Evolutionary conservation across 2,888 invertebrate species (phyloP).

Genomic region (Eupithecia subfuscata): DNA sequence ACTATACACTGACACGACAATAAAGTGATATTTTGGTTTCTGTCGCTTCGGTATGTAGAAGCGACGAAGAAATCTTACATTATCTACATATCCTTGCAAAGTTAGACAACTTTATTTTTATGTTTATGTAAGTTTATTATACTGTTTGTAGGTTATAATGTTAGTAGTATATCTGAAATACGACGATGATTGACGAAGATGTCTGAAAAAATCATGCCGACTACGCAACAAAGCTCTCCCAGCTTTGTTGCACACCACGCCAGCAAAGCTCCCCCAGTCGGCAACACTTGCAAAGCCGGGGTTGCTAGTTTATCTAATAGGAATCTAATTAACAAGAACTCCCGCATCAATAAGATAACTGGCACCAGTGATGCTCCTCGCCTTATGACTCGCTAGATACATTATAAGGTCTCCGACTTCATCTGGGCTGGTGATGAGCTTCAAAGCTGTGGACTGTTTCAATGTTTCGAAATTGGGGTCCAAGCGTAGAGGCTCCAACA

Average conservation of each 20-base stretch:
- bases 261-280: not conserved
- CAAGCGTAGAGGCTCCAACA: constrained; percentile 53
- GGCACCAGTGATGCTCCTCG: constrained; percentile 47
- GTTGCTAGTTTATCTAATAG: not conserved
- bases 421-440: constrained; percentile 36
- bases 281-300: not conserved
- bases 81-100: too few species aligned
- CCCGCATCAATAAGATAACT: constrained; percentile 46
- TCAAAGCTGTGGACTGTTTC: constrained; percentile 27
- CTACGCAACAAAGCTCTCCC: too few species aligned
- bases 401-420: constrained; percentile 55
- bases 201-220: not conserved
- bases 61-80: too few species aligned
- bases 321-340: constrained; percentile 9
- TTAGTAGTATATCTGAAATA: too few species aligned
- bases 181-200: not conserved
- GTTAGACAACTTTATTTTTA: too few species aligned
- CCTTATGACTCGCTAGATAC: constrained; percentile 54
- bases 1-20: too few species aligned
- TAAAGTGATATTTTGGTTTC: too few species aligned
- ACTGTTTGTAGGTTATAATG: too few species aligned
- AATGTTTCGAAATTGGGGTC: constrained; percentile 11
- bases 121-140: too few species aligned
- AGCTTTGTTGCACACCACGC: not conserved
- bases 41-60: too few species aligned